Evolutionary conservation across 2,113 vertebrate species (phyloP).

Genomic region (Madoqua kirkii): DNA sequence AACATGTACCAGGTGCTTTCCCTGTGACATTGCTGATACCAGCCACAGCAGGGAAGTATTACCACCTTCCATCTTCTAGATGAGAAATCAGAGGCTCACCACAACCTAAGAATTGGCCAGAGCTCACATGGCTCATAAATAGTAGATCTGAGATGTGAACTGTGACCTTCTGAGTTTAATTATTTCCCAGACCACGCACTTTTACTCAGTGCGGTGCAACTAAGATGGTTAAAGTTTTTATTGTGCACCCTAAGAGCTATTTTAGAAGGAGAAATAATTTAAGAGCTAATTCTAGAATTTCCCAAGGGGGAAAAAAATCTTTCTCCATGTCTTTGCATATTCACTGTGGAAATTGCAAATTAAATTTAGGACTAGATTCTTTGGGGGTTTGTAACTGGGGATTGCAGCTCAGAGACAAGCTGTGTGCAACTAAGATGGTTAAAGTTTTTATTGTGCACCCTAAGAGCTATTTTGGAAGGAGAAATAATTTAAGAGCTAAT

Average conservation of each 20-base stretch:
- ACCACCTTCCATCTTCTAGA: neutral
- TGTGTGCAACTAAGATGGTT: neutral
- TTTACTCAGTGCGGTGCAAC: neutral
- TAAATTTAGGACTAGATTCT: no score
- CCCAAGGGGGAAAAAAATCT: no score
- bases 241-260: no score
- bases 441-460: neutral
- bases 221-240: no score
- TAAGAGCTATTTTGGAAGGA: neutral
- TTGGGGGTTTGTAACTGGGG: no score
- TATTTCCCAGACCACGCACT: neutral
- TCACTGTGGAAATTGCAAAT: no score
- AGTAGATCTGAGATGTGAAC: no score
- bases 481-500: constrained; percentile 26
- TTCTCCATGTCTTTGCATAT: no score
- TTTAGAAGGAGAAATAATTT: no score
- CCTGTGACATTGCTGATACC: neutral
- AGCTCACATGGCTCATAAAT: neutral
- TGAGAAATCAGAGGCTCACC: neutral
- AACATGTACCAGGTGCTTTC: neutral
- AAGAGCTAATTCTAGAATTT: no score
- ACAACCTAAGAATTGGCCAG: neutral
- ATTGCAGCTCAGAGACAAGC: no score
- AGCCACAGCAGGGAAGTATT: neutral
- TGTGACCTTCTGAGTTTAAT: neutral